Evolutionary conservation across 1,140 invertebrate genomes (phyloP).

Genomic region (Ostrea denselamellosa): DNA sequence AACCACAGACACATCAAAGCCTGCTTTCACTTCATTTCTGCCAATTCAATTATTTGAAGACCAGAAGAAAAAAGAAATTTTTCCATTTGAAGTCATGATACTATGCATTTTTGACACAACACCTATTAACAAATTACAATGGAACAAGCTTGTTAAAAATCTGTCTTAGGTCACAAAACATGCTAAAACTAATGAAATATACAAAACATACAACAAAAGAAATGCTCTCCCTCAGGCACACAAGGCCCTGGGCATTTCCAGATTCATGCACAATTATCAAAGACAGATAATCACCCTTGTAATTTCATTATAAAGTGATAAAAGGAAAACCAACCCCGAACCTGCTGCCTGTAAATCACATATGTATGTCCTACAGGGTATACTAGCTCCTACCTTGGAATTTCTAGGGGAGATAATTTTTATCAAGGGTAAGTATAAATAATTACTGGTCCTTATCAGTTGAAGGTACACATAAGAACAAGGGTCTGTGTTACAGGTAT

Average conservation of each 20-base stretch:
- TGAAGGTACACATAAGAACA: too few species aligned
- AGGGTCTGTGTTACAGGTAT: too few species aligned
- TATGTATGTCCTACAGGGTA: not conserved
- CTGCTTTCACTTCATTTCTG: not conserved
- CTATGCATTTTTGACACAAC: not conserved
- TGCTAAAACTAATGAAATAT: slow-evolving; percentile 5
- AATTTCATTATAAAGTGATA: slow-evolving; percentile 31
- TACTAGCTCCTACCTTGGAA: slow-evolving; percentile 7
- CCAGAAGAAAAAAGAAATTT: not conserved
- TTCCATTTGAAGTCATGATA: not conserved
- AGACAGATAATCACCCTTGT: slow-evolving; percentile 19
- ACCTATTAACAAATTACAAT: slow-evolving; percentile 1
- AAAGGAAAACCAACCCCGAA: not conserved
- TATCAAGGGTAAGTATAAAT: not conserved
- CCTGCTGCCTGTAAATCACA: slow-evolving; percentile 1
- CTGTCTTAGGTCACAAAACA: not conserved
- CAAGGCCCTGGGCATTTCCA: not conserved
- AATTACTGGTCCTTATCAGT: not conserved
- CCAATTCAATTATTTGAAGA: slow-evolving; percentile 10
- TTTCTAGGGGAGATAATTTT: slow-evolving; percentile 16
- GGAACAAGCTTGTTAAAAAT: not conserved
- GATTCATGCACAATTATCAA: not conserved
- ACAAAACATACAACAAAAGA: slow-evolving; percentile 11
- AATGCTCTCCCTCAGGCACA: not conserved
- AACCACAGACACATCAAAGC: not conserved